Conservation (phyloP, 2,888 invertebrate genomes). For the Beris chalybata region DNA sequence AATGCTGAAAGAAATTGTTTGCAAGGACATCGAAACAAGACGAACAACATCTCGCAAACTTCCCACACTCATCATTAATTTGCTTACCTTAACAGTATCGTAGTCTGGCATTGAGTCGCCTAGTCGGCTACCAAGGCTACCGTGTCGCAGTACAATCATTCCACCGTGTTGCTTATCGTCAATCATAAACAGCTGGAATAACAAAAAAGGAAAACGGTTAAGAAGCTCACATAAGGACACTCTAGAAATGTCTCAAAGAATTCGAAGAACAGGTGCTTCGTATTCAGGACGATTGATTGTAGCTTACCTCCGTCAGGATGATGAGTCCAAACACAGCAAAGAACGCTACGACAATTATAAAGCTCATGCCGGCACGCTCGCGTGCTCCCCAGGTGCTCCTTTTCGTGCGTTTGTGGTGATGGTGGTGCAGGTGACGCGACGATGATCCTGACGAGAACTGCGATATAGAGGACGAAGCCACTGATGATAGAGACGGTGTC, state of each 20-base stretch:
- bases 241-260: no score
- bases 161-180: conserved; percentile 63
- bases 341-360: conserved; percentile 88
- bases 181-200: conserved; percentile 55
- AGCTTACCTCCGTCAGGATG: conserved; percentile 77
- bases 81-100: conserved; percentile 68
- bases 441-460: conserved; percentile 19
- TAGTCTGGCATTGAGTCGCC: conserved; percentile 64
- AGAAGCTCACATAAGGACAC: conserved; percentile 10
- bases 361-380: conserved; percentile 84
- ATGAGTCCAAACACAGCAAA: conserved; percentile 87
- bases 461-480: conserved; percentile 35
- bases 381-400: conserved; percentile 57
- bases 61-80: no score
- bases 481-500: conserved; percentile 34
- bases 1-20: no score
- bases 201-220: neutral
- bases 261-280: neutral
- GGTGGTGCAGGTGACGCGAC: conserved; percentile 23
- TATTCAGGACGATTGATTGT: conserved; percentile 31
- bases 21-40: no score
- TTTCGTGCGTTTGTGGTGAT: conserved; percentile 51
- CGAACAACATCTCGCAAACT: no score
- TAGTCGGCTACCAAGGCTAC: conserved; percentile 58
- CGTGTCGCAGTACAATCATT: conserved; percentile 60